Evolutionary conservation across 2,888 invertebrate genomes (phyloP).

Genomic region (Galerucella nymphaeae): DNA sequence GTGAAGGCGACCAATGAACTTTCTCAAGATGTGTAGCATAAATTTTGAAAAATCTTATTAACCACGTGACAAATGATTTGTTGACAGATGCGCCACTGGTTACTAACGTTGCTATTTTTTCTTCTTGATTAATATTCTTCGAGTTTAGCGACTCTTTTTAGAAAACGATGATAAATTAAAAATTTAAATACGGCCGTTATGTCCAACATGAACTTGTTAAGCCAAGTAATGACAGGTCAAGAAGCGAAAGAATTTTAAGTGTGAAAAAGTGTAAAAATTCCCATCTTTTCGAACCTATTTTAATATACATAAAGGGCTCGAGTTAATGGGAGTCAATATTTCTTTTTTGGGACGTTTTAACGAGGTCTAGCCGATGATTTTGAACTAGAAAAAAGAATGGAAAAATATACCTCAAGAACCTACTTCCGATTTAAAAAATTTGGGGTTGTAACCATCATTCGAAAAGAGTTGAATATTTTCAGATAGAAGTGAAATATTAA

Average conservation of each 20-base stretch:
- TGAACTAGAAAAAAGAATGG: neutral
- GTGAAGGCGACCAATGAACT: too few relatives aligned
- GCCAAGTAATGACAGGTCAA: slow-evolving; percentile 45
- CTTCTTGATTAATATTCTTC: slow-evolving; percentile 50
- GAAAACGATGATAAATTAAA: slow-evolving; percentile 58
- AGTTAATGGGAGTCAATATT: slow-evolving; percentile 33
- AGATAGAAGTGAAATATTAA: too few relatives aligned
- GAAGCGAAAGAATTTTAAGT: slow-evolving; percentile 47
- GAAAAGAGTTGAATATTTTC: too few relatives aligned
- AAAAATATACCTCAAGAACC: neutral
- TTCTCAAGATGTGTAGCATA: too few relatives aligned
- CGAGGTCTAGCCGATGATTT: neutral
- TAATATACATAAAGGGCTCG: slow-evolving; percentile 35
- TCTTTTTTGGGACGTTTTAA: slow-evolving; percentile 20
- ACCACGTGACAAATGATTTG: neutral
- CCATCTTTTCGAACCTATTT: slow-evolving; percentile 29
- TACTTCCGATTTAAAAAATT: too few relatives aligned
- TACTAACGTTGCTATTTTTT: slow-evolving; percentile 8
- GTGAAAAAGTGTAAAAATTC: slow-evolving; percentile 39
- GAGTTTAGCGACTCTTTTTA: slow-evolving; percentile 51
- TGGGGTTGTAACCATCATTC: too few relatives aligned
- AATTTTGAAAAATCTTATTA: too few relatives aligned
- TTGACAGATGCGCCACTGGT: neutral
- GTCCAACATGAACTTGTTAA: slow-evolving; percentile 50
- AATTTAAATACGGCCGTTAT: slow-evolving; percentile 50